Conservation (phyloP, 2,113 vertebrate genomes). For the Rhynchomys soricoides region DNA sequence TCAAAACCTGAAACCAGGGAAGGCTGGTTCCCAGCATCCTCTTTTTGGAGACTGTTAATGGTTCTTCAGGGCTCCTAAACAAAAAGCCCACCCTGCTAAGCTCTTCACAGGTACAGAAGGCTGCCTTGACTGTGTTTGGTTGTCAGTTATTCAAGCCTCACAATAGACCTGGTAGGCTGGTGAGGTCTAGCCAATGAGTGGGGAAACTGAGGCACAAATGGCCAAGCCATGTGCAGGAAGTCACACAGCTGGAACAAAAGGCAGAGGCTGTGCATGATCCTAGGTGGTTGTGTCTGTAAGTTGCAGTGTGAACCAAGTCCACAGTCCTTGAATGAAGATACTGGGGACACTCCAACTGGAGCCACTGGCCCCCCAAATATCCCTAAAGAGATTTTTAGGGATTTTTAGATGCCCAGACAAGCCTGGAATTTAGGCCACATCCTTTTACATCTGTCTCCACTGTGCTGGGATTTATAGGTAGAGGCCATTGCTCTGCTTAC, state of each 20-base stretch:
- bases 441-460: neutral
- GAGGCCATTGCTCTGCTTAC: neutral
- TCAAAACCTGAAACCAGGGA: neutral
- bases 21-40: neutral
- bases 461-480: neutral
- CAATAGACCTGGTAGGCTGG: neutral
- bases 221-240: neutral
- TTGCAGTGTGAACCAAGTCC: neutral
- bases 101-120: neutral
- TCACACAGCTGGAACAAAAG: neutral
- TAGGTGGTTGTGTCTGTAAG: neutral
- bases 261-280: neutral
- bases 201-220: neutral
- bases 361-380: neutral
- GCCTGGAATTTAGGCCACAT: neutral
- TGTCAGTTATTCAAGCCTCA: neutral
- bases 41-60: neutral
- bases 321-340: neutral
- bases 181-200: neutral
- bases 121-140: neutral
- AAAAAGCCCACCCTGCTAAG: neutral
- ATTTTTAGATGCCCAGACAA: neutral
- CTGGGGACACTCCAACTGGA: neutral
- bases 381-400: neutral
- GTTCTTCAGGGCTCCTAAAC: neutral